Percentiles rank a stretch among this genome's conserved stretches.
Evolutionary conservation across 2,888 invertebrate genomes (phyloP).

Genomic region (Choreutis nemorana): DNA sequence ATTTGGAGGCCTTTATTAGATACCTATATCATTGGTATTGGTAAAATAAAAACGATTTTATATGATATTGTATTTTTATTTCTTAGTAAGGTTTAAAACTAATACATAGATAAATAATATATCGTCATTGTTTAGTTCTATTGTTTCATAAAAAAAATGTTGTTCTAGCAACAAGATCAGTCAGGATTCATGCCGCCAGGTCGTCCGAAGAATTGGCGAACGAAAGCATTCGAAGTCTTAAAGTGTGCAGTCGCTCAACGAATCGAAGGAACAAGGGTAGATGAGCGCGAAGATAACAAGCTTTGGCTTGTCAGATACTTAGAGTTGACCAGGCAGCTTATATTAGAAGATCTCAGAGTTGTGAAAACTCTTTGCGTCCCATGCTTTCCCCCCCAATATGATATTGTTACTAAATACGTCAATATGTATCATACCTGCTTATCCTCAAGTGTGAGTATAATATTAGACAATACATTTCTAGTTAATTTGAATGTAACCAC

Average conservation of each 20-base stretch:
- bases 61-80: too few relatives aligned
- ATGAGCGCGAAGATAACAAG: constrained; percentile 89
- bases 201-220: constrained; percentile 90
- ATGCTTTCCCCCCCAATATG: constrained; percentile 95
- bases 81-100: too few relatives aligned
- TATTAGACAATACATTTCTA: constrained; percentile 3
- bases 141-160: too few relatives aligned
- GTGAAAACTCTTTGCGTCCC: constrained; percentile 90
- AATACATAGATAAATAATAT: too few relatives aligned
- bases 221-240: constrained; percentile 83
- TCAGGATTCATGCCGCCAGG: constrained; percentile 94
- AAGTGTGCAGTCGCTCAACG: constrained; percentile 81
- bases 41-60: too few relatives aligned
- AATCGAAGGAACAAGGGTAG: constrained; percentile 94
- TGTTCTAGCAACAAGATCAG: constrained; percentile 77
- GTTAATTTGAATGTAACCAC: too few relatives aligned
- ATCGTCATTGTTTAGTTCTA: too few relatives aligned
- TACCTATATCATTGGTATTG: too few relatives aligned
- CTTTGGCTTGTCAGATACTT: constrained; percentile 96
- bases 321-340: constrained; percentile 85
- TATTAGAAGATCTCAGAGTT: constrained; percentile 90
- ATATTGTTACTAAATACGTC: constrained; percentile 91
- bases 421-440: constrained; percentile 93
- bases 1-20: too few relatives aligned
- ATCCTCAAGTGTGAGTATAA: constrained; percentile 76